Evolutionary conservation across 1,140 invertebrate genomes (phyloP).

Genomic region (Drosophila eugracilis): DNA sequence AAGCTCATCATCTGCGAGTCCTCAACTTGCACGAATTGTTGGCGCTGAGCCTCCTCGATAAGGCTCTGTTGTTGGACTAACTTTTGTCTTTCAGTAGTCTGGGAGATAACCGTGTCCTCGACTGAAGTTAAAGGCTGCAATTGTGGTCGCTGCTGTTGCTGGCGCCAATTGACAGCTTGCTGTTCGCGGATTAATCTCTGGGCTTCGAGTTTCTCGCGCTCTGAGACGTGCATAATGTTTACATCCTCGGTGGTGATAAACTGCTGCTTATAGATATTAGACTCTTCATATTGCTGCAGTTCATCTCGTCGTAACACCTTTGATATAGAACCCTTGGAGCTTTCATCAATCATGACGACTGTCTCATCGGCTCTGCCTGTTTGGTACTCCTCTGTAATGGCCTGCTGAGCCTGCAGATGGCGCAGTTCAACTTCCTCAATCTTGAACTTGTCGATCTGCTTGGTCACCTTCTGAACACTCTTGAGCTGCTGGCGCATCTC

Average conservation of each 20-base stretch:
- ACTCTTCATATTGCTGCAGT: conserved; percentile 69
- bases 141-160: conserved; percentile 64
- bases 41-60: conserved; percentile 66
- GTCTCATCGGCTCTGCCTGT: conserved; percentile 50
- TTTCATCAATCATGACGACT: conserved; percentile 70
- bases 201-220: conserved; percentile 75
- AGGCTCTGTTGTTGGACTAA: conserved; percentile 61
- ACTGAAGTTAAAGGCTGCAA: conserved; percentile 70
- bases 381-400: conserved; percentile 58
- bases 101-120: conserved; percentile 79
- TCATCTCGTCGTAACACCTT: conserved; percentile 67
- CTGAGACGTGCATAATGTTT: conserved; percentile 71
- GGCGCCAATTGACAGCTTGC: conserved; percentile 78
- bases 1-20: conserved; percentile 78
- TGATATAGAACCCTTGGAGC: conserved; percentile 75
- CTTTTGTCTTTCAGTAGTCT: conserved; percentile 57
- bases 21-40: conserved; percentile 69
- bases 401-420: conserved; percentile 64
- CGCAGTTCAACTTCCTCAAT: conserved; percentile 80
- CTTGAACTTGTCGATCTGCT: conserved; percentile 83
- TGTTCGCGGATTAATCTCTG: conserved; percentile 68
- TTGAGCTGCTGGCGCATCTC: conserved; percentile 83
- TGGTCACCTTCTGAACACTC: conserved; percentile 76
- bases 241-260: conserved; percentile 79
- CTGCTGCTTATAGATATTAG: conserved; percentile 65